These are phyloP conservation scores for Stratiomys singularior DNA, from an alignment of 2,888 invertebrate genomes.

Conservation along the genomic window DNA sequence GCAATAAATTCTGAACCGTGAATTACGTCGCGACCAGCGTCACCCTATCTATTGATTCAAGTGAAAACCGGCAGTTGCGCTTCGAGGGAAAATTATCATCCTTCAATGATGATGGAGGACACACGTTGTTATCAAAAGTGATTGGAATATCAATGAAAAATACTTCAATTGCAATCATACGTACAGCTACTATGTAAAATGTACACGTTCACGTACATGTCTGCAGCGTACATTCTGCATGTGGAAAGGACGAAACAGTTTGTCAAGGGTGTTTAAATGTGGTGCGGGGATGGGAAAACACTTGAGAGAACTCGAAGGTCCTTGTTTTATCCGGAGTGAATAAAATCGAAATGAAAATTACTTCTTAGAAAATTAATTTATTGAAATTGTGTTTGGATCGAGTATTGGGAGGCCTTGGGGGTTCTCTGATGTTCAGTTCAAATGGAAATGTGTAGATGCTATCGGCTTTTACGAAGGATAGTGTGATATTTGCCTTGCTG, in stretches of 20 bases:
- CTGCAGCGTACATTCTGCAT: background rate
- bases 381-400: background rate
- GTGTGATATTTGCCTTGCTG: no score
- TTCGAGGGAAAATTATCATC: conserved; percentile 7
- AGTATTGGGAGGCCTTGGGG: background rate
- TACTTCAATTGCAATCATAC: conserved; percentile 5
- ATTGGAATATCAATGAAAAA: conserved; percentile 46
- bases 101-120: background rate
- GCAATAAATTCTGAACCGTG: no score
- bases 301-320: background rate
- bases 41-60: background rate
- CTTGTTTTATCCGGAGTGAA: conserved; percentile 9
- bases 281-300: background rate
- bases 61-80: background rate
- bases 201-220: background rate
- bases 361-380: background rate
- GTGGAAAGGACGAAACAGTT: background rate
- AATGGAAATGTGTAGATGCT: no score
- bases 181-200: background rate
- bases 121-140: conserved; percentile 35
- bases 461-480: no score
- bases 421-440: no score
- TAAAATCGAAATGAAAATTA: background rate
- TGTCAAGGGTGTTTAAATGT: background rate
- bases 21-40: background rate